Conservation (phyloP, 2,797 vertebrate species). For the Bradypodion ventrale region DNA sequence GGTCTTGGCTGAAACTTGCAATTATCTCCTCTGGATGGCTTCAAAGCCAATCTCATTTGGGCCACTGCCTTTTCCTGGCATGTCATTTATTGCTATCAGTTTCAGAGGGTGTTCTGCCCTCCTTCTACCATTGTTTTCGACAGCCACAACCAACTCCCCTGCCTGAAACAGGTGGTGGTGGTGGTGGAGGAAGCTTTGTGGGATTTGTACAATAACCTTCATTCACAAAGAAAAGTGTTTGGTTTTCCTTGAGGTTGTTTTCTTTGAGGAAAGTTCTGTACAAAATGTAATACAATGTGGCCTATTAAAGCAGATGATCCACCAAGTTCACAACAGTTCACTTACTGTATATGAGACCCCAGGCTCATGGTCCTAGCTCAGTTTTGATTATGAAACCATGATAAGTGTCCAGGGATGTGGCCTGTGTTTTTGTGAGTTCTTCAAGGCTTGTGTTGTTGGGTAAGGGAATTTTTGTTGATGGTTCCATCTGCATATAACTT, state of each 20-base stretch:
- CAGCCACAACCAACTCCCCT: background rate
- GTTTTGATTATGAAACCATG: background rate
- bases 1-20: background rate
- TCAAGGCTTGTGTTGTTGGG: background rate
- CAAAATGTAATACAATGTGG: background rate
- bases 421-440: background rate
- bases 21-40: background rate
- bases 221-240: constrained; percentile 26
- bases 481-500: background rate
- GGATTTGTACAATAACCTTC: background rate
- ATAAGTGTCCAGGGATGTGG: no score
- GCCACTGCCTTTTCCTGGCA: constrained; percentile 19
- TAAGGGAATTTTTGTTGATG: background rate
- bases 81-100: constrained; percentile 19
- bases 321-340: background rate
- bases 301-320: background rate
- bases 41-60: constrained; percentile 22
- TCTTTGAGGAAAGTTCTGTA: background rate
- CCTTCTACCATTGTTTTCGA: constrained; percentile 15
- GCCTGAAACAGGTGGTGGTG: background rate
- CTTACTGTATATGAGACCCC: background rate
- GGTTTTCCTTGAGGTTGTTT: background rate
- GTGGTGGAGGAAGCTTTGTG: background rate
- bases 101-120: constrained; percentile 13
- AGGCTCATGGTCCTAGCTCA: background rate